Conservation (phyloP, 2,113 vertebrate species). For the Scatophagus argus region DNA sequence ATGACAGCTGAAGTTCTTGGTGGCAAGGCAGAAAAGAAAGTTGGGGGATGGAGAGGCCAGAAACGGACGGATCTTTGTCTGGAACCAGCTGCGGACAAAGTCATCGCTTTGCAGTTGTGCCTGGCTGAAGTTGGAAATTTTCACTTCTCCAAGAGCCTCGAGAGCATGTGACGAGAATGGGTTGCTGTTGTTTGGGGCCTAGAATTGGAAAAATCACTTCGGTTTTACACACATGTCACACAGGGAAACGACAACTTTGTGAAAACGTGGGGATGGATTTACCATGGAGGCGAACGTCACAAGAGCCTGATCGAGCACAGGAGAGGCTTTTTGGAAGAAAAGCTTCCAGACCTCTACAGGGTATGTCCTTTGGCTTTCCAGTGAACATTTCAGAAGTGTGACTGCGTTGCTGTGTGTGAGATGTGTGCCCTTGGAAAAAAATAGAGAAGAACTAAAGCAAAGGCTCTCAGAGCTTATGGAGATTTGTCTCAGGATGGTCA, state of each 20-base stretch:
- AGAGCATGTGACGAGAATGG: slow-evolving; percentile 27
- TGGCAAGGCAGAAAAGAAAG: slow-evolving; percentile 62
- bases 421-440: slow-evolving; percentile 23
- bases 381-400: slow-evolving; percentile 58
- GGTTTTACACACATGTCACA: not conserved
- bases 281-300: slow-evolving; percentile 42
- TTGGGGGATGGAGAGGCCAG: slow-evolving; percentile 50
- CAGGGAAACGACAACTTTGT: not conserved
- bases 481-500: not conserved
- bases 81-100: slow-evolving; percentile 64
- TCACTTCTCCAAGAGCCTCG: slow-evolving; percentile 51
- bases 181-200: slow-evolving; percentile 28
- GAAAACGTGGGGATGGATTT: not conserved
- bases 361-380: slow-evolving; percentile 7
- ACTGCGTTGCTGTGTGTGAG: slow-evolving; percentile 48
- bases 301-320: slow-evolving; percentile 56
- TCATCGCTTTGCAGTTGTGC: slow-evolving; percentile 27
- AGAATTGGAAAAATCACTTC: slow-evolving; percentile 1
- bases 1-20: slow-evolving; percentile 69
- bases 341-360: slow-evolving; percentile 63
- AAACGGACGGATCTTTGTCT: slow-evolving; percentile 49
- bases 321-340: slow-evolving; percentile 54
- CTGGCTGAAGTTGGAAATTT: slow-evolving; percentile 42
- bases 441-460: not conserved
- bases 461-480: not conserved